Evolutionary conservation across 2,888 invertebrate species (phyloP).

Genomic region (Coleophora deauratella): DNA sequence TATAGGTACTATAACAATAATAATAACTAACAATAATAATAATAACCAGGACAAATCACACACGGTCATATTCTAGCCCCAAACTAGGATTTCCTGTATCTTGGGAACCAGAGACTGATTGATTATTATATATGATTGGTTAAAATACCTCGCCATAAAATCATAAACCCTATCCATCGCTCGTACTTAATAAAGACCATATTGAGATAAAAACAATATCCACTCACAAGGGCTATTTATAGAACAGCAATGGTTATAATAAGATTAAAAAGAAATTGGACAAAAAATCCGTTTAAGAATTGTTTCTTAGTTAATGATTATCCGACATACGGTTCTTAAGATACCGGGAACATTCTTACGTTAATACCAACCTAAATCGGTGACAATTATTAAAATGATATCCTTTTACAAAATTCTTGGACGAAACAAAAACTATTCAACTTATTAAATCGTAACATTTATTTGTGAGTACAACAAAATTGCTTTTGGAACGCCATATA

Average conservation of each 20-base stretch:
- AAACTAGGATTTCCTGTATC: too few species aligned
- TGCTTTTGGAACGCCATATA: constrained; percentile 37
- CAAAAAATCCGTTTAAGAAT: constrained; percentile 8
- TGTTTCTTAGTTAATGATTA: background rate
- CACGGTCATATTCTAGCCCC: too few species aligned
- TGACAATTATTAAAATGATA: constrained; percentile 25
- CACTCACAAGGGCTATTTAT: constrained; percentile 20
- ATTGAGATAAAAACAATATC: too few species aligned
- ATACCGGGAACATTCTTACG: constrained; percentile 12
- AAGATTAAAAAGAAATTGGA: constrained; percentile 18
- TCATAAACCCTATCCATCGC: too few species aligned
- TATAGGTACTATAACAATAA: too few species aligned
- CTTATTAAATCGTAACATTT: constrained; percentile 12
- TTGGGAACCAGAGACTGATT: too few species aligned
- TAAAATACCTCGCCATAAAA: constrained; percentile 18
- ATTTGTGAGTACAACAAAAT: constrained; percentile 30
- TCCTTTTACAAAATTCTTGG: constrained; percentile 11
- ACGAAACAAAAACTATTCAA: constrained; percentile 22
- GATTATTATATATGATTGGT: too few species aligned
- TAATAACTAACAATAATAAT: too few species aligned
- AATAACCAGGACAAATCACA: too few species aligned
- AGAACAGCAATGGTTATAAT: constrained; percentile 16
- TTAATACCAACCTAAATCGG: constrained; percentile 14
- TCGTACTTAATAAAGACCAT: too few species aligned
- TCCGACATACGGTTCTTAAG: background rate